These are phyloP conservation scores for Aspidiotus rigidus DNA, from an alignment of 2,888 invertebrate genomes.

Conservation along the genomic window DNA sequence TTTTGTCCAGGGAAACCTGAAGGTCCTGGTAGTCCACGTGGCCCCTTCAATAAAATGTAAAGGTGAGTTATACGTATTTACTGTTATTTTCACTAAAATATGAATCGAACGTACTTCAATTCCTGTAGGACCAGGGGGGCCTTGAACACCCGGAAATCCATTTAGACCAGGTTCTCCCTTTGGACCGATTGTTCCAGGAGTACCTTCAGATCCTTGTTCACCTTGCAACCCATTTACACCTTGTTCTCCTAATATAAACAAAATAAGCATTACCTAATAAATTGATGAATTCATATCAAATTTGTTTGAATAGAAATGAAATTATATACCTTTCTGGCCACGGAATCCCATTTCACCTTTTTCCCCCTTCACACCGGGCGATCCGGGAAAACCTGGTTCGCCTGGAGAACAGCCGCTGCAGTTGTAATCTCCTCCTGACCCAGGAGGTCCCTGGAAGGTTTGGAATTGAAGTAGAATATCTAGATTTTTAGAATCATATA, in stretches of 20 bases:
- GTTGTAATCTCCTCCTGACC: conserved; percentile 43
- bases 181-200: conserved; percentile 6
- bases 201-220: not conserved
- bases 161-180: conserved; percentile 24
- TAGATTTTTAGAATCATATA: conserved; percentile 18
- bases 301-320: not conserved
- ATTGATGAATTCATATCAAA: not conserved
- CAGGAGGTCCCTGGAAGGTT: conserved; percentile 39
- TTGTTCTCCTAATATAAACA: conserved; percentile 45
- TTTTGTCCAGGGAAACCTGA: conserved; percentile 13
- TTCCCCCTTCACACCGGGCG: conserved; percentile 42
- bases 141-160: conserved; percentile 12
- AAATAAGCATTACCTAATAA: conserved; percentile 38
- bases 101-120: conserved; percentile 7
- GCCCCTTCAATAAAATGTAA: not conserved
- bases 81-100: not conserved
- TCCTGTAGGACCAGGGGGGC: conserved; percentile 11
- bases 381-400: conserved; percentile 40
- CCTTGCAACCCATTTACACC: conserved; percentile 42
- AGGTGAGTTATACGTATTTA: not conserved
- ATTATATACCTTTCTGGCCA: conserved; percentile 10
- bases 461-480: not conserved
- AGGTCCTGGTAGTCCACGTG: conserved; percentile 10
- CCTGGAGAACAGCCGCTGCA: conserved; percentile 19
- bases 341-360: conserved; percentile 41